Percentiles rank a stretch among this genome's conserved stretches.
Conservation (phyloP, 2,113 vertebrate genomes). For the Scophthalmus maximus region DNA sequence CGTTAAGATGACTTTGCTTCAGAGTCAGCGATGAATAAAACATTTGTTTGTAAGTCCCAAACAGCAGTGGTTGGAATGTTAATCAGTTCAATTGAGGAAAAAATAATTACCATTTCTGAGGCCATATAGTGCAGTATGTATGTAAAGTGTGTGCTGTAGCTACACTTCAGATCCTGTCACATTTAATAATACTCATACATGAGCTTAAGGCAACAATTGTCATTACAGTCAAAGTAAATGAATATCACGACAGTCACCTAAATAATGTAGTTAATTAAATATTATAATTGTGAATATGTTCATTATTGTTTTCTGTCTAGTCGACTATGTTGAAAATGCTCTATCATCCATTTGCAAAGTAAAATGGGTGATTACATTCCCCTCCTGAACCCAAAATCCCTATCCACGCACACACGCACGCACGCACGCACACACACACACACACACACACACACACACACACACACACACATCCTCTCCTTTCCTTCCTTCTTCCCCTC, state of each 20-base stretch:
- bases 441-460: conserved; percentile 6
- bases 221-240: conserved; percentile 21
- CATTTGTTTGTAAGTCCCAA: conserved; percentile 70
- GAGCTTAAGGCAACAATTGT: conserved; percentile 11
- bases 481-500: conserved; percentile 60
- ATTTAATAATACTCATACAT: conserved; percentile 16
- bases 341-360: conserved; percentile 7
- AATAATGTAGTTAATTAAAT: conserved; percentile 2
- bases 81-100: conserved; percentile 56
- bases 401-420: conserved; percentile 4
- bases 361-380: conserved; percentile 11
- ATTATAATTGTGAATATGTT: conserved; percentile 2
- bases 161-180: conserved; percentile 7
- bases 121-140: not conserved
- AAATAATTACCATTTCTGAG: conserved; percentile 39
- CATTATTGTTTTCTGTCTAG: not conserved
- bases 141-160: not conserved
- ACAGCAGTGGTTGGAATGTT: conserved; percentile 57
- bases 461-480: conserved; percentile 34
- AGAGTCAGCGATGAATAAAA: conserved; percentile 77
- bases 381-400: conserved; percentile 14
- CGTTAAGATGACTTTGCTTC: conserved; percentile 51
- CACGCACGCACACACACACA: conserved; percentile 1
- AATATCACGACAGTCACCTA: conserved; percentile 18
- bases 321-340: conserved; percentile 4